Evolutionary conservation across 2,888 invertebrate species (phyloP), one percentile per base, ranked within the genome.

Genomic region (Monoplex corrugatus): DNA sequence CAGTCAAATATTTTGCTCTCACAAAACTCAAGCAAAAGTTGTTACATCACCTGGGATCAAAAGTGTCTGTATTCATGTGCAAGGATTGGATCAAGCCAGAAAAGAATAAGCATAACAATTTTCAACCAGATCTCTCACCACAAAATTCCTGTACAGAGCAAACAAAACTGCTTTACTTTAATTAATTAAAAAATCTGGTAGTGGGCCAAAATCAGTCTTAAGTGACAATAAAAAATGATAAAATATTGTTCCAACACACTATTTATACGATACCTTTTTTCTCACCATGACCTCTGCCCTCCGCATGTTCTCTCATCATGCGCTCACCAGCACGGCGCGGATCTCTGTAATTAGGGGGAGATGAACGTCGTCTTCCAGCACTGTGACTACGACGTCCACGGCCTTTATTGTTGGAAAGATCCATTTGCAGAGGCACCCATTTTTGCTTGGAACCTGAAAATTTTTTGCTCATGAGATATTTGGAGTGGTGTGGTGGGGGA

Each of bases 381-480:
- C 94, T 94, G 40, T 93, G 89, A 90, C 94, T 94, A 68, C 94
- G 89, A 19, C 92, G 88, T 19, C 93, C 90, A 32, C 94, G 89
- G 35, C 92, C 92, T 43, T 93, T 92, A 87, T 94, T 94, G 40
- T 97, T 97, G 92, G 98, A 97, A 95, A 98, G 97, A 94, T 98
- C 98, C 91, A 99, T 98, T 94, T 98, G 98, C 90, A 99, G 96
- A 0, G 98, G 98, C 89, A 98, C 97, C 99, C 99, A 99, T 96
- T 98, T 98, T 96, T 98, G 98, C 94, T 95, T 95, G 23, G 92
- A 91, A 50, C 94, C 95, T 93, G 89, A 2, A 92, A 89, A 63
- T n/a, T n/a, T n/a, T n/a, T n/a, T n/a, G n/a, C n/a, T n/a, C n/a
- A n/a, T n/a, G n/a, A n/a, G n/a, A n/a, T n/a, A n/a, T n/a, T n/a